These are phyloP conservation scores for Gobio gobio DNA, from an alignment of 2,113 vertebrate species.

Conservation along the genomic window DNA sequence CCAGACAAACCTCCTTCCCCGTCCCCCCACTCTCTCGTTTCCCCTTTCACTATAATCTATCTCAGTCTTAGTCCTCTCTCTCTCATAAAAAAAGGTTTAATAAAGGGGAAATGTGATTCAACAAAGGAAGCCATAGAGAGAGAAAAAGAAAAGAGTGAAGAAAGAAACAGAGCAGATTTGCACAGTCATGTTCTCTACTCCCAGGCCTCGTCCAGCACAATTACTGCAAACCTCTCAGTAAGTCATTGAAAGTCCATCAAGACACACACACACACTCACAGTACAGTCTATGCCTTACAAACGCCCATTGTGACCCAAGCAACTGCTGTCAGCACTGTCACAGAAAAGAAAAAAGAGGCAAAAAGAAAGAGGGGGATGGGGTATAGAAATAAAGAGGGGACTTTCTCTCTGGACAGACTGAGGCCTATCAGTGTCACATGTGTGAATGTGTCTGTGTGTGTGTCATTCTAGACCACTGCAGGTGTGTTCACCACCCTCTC, in stretches of 20 bases:
- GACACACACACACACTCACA: not conserved
- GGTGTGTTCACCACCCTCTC: slow-evolving; percentile 10
- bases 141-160: slow-evolving; percentile 16
- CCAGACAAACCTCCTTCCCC: not conserved
- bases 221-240: slow-evolving; percentile 17
- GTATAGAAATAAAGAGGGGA: slow-evolving; percentile 42
- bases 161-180: slow-evolving; percentile 11
- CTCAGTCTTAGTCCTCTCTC: not conserved
- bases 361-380: slow-evolving; percentile 21
- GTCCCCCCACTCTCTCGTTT: not conserved
- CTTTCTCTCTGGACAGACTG: slow-evolving; percentile 49
- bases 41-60: not conserved
- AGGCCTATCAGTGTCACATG: slow-evolving; percentile 55
- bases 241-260: slow-evolving; percentile 24
- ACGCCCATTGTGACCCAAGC: slow-evolving; percentile 55
- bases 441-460: slow-evolving; percentile 49
- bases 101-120: slow-evolving; percentile 39
- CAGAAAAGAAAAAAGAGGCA: slow-evolving; percentile 1
- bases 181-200: slow-evolving; percentile 31
- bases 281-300: slow-evolving; percentile 51
- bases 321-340: slow-evolving; percentile 53
- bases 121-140: slow-evolving; percentile 17
- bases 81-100: slow-evolving; percentile 15
- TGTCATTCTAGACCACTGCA: slow-evolving; percentile 35
- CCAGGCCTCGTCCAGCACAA: slow-evolving; percentile 1